Conservation (phyloP, 2,113 vertebrate genomes). For the Xenopus tropicalis region DNA sequence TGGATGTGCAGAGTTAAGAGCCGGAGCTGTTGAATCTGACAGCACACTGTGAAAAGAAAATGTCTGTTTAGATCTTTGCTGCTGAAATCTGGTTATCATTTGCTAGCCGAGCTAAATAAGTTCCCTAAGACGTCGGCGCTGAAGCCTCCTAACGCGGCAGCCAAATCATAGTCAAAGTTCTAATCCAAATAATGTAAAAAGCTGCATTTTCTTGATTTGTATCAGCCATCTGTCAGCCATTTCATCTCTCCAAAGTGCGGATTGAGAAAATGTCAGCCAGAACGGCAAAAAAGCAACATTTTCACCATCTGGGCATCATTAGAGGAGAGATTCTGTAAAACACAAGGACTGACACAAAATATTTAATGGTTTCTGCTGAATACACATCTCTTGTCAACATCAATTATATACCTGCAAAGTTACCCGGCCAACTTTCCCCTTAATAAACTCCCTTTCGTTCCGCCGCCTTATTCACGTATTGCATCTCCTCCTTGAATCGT, state of each 20-base stretch:
- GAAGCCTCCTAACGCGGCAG: background rate
- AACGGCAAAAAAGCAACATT: constrained; percentile 31
- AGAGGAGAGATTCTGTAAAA: constrained; percentile 17
- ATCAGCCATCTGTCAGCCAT: constrained; percentile 32
- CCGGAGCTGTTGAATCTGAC: background rate
- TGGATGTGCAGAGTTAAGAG: background rate
- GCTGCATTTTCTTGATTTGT: constrained; percentile 12
- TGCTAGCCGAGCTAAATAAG: background rate
- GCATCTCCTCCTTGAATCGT: background rate
- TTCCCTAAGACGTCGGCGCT: background rate
- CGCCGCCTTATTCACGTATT: background rate
- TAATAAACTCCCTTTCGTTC: background rate
- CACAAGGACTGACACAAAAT: constrained; percentile 32
- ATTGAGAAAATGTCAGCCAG: constrained; percentile 25
- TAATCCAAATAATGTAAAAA: constrained; percentile 30
- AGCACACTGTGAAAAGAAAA: background rate
- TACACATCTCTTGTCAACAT: constrained; percentile 22
- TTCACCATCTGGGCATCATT: constrained; percentile 36
- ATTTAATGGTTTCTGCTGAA: constrained; percentile 20
- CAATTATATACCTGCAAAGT: background rate
- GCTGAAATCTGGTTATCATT: constrained; percentile 21
- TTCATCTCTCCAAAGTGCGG: constrained; percentile 19
- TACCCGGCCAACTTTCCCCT: background rate
- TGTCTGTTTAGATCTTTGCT: background rate
- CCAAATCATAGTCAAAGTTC: constrained; percentile 28